Evolutionary conservation across 2,797 vertebrate species (phyloP), one percentile per base, ranked within the genome.

Genomic region (Cossypha caffra): DNA sequence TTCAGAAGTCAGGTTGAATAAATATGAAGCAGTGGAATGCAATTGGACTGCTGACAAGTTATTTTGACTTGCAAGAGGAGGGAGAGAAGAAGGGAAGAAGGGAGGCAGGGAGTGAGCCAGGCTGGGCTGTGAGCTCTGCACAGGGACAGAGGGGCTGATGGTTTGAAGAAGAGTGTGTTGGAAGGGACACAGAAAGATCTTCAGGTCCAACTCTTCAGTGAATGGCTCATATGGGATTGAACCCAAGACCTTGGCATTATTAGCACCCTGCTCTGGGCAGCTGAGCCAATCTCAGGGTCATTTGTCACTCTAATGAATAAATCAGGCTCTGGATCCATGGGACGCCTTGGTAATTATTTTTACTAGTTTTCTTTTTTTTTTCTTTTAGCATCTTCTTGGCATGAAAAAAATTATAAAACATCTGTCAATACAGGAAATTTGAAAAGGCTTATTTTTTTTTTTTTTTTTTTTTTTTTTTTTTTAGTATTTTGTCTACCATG

Each of bases 1-100:
- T 69, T 91, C 77, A 91, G 77, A 91, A 88, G 80, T 64, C 84
- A 66, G 74, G 77, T 79, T 87, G 77, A 94, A 92, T 92, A 85
- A 92, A 76, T 84, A 43, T 79, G 92, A 89, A 85, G 63, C 55
- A 73, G 35, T 5, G 26, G 59, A 93, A 76, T n/a, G 63, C 59
- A 66, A 13, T 17, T 37, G 67, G 81, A 76, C 55, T 92, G 62
- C 67, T 92, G 91, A 92, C 43, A 66, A 89, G 40, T 58, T 91
- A 19, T 79, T 91, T 66, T 87, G 37, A 31, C 47, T 91, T 55
- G 26, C 1, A 6, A 40, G 45, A 66, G 62, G 35, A 78, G 47
- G 19, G 71, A 63, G 28, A 12, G 38, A 77, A 19, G 43, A 16
- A 71, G 18, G 47, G 37, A 35, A 13, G 59, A 23, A 82, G 43